Percentiles rank a stretch among this genome's conserved stretches.
Conservation (phyloP, 1,140 invertebrate species). For the Anadara kagoshimensis region DNA sequence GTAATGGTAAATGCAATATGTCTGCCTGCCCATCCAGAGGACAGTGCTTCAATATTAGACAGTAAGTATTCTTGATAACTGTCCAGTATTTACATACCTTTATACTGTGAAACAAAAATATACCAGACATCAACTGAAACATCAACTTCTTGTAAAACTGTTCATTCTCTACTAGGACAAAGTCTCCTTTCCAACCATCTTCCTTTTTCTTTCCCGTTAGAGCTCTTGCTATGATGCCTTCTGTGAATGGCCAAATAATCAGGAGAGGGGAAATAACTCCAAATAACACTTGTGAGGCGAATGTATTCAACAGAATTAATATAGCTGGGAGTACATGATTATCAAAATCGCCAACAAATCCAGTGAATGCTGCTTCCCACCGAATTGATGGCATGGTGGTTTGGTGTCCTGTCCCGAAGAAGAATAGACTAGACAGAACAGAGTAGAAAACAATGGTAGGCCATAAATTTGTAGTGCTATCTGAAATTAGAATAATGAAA, state of each 20-base stretch:
- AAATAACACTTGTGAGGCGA: conserved; percentile 74
- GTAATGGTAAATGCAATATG: too few species aligned
- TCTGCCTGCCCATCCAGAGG: too few species aligned
- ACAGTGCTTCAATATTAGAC: too few species aligned
- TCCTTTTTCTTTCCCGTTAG: conserved; percentile 54
- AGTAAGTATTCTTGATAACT: too few species aligned
- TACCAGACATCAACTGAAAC: conserved; percentile 77
- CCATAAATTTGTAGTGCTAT: conserved; percentile 37
- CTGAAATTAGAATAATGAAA: conserved; percentile 15
- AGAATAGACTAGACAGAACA: conserved; percentile 84
- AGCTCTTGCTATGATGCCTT: conserved; percentile 43
- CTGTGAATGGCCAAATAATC: conserved; percentile 80
- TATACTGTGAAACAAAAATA: conserved; percentile 84
- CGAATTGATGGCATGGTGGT: conserved; percentile 89
- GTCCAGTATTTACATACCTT: conserved; percentile 84
- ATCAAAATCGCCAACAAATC: conserved; percentile 81
- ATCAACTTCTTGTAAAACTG: conserved; percentile 71
- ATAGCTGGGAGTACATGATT: conserved; percentile 71
- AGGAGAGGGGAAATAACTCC: conserved; percentile 84
- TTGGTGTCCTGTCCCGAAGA: conserved; percentile 95
- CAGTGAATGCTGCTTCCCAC: conserved; percentile 91
- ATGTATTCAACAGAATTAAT: conserved; percentile 74
- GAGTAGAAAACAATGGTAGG: conserved; percentile 54
- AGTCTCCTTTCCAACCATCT: conserved; percentile 79
- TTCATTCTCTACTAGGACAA: conserved; percentile 79